Evolutionary conservation across 2,888 invertebrate genomes (phyloP).

Genomic region (Cheilosia vernalis): DNA sequence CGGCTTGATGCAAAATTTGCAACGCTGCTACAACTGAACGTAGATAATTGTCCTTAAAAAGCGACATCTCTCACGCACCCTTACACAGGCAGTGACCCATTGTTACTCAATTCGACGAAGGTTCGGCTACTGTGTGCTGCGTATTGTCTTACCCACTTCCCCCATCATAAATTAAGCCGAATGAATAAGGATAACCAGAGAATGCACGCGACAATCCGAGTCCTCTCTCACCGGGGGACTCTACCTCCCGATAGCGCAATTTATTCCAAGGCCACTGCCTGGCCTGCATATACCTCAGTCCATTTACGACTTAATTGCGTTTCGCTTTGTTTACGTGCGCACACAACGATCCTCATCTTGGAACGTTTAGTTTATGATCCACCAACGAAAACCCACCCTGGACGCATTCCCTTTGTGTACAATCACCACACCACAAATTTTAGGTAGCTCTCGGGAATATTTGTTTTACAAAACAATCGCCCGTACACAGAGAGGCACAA

Average conservation of each 20-base stretch:
- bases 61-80: background rate
- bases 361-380: conserved; percentile 18
- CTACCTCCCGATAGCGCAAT: conserved; percentile 38
- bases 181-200: background rate
- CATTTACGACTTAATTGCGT: conserved; percentile 72
- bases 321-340: conserved; percentile 35
- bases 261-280: conserved; percentile 57
- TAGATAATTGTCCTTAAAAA: background rate
- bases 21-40: too few relatives aligned
- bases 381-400: conserved; percentile 4
- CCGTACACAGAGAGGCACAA: conserved; percentile 22
- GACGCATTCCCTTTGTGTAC: conserved; percentile 5
- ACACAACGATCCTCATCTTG: conserved; percentile 18
- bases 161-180: conserved; percentile 53
- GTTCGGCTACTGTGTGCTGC: conserved; percentile 50
- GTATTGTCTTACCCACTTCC: conserved; percentile 38
- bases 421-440: conserved; percentile 63
- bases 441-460: conserved; percentile 69
- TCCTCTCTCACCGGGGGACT: conserved; percentile 51
- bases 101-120: conserved; percentile 59
- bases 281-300: conserved; percentile 37
- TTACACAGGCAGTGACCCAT: conserved; percentile 26
- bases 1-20: too few relatives aligned
- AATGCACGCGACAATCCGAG: conserved; percentile 62
- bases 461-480: conserved; percentile 69